Conservation (phyloP, 2,797 vertebrate genomes). For the Muscicapa comitata region DNA sequence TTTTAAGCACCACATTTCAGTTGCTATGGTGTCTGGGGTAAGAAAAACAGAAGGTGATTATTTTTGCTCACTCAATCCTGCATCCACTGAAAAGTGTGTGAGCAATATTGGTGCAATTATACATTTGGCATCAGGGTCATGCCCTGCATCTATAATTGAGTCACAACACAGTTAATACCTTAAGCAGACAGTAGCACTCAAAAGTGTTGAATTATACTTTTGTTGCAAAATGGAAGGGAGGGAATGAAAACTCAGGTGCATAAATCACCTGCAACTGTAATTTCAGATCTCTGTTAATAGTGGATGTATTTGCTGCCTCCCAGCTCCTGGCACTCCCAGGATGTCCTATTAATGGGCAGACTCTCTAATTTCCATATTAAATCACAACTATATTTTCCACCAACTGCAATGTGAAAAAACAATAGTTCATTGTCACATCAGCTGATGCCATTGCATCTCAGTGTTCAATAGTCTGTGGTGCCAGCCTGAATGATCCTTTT, state of each 20-base stretch:
- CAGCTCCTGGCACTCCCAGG: background rate
- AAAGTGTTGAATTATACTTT: background rate
- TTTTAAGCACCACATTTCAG: background rate
- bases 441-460: background rate
- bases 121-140: background rate
- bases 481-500: background rate
- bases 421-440: background rate
- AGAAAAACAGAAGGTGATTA: background rate
- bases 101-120: background rate
- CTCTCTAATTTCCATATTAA: background rate
- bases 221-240: background rate
- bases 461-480: conserved; percentile 14
- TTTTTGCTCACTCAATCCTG: background rate
- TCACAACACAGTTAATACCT: background rate
- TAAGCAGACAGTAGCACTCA: background rate
- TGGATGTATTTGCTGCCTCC: background rate
- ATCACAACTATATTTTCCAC: background rate
- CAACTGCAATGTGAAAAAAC: background rate
- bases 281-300: background rate
- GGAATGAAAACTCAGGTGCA: background rate
- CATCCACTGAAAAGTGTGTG: background rate
- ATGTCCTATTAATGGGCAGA: background rate
- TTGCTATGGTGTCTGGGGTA: background rate
- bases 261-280: background rate
- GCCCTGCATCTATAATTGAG: background rate